Evolutionary conservation across 2,888 invertebrate species (phyloP).

Genomic region (Crossocerus cetratus): DNA sequence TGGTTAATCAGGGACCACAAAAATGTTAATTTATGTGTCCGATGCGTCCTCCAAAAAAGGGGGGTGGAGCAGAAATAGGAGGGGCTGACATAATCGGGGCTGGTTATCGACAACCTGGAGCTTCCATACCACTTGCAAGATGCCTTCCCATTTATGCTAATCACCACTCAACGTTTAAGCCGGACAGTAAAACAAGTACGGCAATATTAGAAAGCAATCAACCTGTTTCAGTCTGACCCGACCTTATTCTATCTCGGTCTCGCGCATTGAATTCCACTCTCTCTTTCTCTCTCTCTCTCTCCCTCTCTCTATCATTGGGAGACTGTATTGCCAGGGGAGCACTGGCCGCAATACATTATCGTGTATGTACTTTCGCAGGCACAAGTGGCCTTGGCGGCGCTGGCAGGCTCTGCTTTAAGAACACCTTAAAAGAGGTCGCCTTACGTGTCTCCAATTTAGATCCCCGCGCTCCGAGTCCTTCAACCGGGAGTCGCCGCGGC

Average conservation of each 20-base stretch:
- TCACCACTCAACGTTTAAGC: slow-evolving; percentile 27
- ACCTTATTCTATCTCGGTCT: slow-evolving; percentile 12
- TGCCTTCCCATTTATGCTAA: slow-evolving; percentile 41
- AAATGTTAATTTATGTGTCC: slow-evolving; percentile 41
- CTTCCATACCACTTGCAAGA: slow-evolving; percentile 30
- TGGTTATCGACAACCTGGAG: slow-evolving; percentile 30
- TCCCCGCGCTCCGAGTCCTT: too few species aligned
- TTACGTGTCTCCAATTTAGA: too few species aligned
- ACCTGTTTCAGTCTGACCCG: slow-evolving; percentile 13
- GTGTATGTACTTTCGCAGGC: not conserved
- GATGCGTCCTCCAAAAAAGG: slow-evolving; percentile 42
- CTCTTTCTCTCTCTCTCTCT: not conserved
- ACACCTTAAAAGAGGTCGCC: too few species aligned
- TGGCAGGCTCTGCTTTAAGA: too few species aligned
- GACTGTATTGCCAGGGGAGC: not conserved
- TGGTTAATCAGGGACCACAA: slow-evolving; percentile 22
- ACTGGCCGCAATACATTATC: not conserved
- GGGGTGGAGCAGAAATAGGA: slow-evolving; percentile 28
- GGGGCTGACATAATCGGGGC: slow-evolving; percentile 53
- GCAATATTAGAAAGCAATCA: slow-evolving; percentile 27
- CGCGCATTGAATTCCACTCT: not conserved
- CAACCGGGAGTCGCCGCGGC: too few species aligned
- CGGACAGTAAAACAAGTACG: slow-evolving; percentile 30
- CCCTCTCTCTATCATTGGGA: not conserved
- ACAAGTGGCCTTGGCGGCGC: too few species aligned